phyloP scores from a whole-genome alignment of 2,888 invertebrate species.

The Caenorhabditis drosophilae region DNA sequence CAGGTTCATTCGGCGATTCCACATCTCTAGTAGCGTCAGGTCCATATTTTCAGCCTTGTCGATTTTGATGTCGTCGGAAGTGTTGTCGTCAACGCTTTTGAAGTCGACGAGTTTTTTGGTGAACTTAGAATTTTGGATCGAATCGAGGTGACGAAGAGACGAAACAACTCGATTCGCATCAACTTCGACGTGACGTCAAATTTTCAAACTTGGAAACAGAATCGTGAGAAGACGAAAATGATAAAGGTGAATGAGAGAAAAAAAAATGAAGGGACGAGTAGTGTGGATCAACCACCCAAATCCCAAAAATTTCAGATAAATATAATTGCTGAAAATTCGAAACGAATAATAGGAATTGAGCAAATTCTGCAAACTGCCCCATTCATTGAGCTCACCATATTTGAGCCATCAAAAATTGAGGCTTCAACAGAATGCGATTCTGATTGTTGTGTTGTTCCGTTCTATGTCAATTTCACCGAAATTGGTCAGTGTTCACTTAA shows the following conservation, averaged over 20 bases:
- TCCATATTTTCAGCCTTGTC: neutral
- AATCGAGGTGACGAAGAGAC: neutral
- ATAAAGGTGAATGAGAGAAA: neutral
- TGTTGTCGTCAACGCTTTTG: neutral
- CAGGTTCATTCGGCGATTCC: neutral
- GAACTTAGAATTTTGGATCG: neutral
- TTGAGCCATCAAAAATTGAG: too few relatives aligned
- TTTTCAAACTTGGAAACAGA: neutral
- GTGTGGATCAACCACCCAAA: neutral
- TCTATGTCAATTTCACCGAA: constrained; percentile 34
- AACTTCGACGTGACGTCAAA: neutral
- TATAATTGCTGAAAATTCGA: too few relatives aligned
- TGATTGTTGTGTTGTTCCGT: constrained; percentile 21
- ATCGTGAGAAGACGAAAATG: neutral
- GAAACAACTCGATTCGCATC: neutral
- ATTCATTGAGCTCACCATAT: too few relatives aligned
- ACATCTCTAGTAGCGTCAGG: neutral
- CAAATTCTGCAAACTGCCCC: too few relatives aligned
- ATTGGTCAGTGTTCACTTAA: constrained; percentile 10
- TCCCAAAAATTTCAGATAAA: too few relatives aligned
- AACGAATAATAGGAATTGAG: too few relatives aligned
- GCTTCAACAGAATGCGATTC: too few relatives aligned
- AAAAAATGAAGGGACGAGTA: neutral
- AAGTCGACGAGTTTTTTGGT: constrained; percentile 1
- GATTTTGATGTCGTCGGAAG: neutral